Base-by-base conservation (phyloP, 2,113 vertebrate species). In the Hyla sarda region DNA sequence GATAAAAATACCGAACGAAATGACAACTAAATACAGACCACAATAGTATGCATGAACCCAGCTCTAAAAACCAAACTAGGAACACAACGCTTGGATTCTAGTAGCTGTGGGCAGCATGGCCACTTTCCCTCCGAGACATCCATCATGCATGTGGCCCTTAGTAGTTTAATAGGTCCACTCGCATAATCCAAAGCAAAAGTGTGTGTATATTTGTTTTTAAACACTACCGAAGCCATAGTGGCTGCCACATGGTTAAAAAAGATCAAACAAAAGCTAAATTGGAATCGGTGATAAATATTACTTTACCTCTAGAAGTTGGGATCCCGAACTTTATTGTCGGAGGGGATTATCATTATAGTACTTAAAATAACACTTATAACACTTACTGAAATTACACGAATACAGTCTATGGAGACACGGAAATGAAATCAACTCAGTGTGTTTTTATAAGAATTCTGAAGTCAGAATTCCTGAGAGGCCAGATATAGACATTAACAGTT, bases 341-440 rank as follows among this genome's bases (percentile, higher is more conserved):
- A 93, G 93, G 93, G 93, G 93, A 95, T 92, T 92, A 96, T 94
- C 91, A 96, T 96, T 95, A 94, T 93, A 93, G 95, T 95, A 94
- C 94, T 95, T 96, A 95, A 95, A 93, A 95, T 95, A 94, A 95
- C 95, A 96, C 96, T 96, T 96, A 96, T 96, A 96, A 96, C 95
- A 95, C 95, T 96, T 96, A 96, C 95, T 92, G 94, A 95, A 94
- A 95, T 95, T 95, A 96, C 94, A 93, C 92, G 91, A 92, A 93
- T 91, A 92, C 93, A 93, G 93, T 95, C 93, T 94, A 90, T 91
- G 91, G 94, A 95, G 94, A 94, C 91, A 88, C 87, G 65, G 90
- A 94, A 94, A 95, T 94, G 93, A 95, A 95, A 95, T 95, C 93
- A 94, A 93, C 93, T 93, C 92, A 91, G 93, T 91, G 94, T 95